Evolutionary conservation across 2,797 vertebrate genomes (phyloP).

Genomic region (Acanthornis magna): DNA sequence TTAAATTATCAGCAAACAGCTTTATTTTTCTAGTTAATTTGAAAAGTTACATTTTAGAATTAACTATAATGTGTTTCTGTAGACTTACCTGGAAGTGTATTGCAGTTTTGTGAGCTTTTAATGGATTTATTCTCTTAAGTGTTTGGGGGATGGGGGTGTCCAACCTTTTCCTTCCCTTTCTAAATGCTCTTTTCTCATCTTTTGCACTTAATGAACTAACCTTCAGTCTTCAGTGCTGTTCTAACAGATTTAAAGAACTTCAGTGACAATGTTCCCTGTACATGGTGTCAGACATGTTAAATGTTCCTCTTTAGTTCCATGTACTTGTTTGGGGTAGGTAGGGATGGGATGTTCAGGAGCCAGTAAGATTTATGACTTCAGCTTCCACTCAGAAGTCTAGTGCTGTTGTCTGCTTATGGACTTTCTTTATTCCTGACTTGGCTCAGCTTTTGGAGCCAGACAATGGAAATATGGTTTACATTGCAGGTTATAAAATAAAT

Average conservation of each 20-base stretch:
- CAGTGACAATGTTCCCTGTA: not conserved
- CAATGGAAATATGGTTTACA: not conserved
- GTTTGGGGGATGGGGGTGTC: not conserved
- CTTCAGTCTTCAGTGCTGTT: not conserved
- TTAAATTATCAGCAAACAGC: not conserved
- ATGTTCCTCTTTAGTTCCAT: not conserved
- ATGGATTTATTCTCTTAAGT: not conserved
- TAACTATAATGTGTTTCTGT: not conserved
- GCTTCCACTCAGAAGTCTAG: not conserved
- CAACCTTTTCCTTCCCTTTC: not conserved
- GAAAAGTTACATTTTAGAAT: not conserved
- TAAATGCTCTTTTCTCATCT: not conserved
- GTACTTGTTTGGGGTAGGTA: not conserved
- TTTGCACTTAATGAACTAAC: not conserved
- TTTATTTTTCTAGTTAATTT: not conserved
- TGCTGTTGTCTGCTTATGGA: not conserved
- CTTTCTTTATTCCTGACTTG: not conserved
- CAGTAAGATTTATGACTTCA: not conserved
- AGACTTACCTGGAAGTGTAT: not conserved
- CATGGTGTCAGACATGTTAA: not conserved
- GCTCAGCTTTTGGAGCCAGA: not conserved
- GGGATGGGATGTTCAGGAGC: not conserved
- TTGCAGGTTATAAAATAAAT: not conserved
- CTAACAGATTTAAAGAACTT: not conserved
- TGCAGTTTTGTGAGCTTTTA: not conserved